Conservation (phyloP, 1,140 invertebrate genomes). For the Maniola jurtina region DNA sequence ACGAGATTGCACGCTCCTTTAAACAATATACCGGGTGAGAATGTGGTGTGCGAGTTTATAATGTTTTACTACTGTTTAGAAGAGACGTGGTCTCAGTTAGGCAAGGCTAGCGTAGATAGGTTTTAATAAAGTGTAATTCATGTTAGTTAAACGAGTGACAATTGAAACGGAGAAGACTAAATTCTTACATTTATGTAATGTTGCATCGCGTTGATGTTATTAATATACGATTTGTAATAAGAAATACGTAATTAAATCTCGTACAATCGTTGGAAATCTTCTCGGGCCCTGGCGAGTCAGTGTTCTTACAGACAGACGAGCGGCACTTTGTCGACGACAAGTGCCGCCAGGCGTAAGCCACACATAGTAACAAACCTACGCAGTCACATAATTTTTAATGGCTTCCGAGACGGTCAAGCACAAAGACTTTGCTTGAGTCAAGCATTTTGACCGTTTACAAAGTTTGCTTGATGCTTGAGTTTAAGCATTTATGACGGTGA, state of each 20-base stretch:
- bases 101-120: constrained; percentile 76
- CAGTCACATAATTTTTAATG: too few species aligned
- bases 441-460: too few species aligned
- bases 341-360: too few species aligned
- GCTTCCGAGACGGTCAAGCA: too few species aligned
- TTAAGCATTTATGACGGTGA: too few species aligned
- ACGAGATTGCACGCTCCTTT: constrained; percentile 30
- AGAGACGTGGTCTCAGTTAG: constrained; percentile 73
- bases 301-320: too few species aligned
- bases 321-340: too few species aligned
- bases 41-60: constrained; percentile 61
- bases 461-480: too few species aligned
- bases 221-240: constrained; percentile 66
- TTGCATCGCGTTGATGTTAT: constrained; percentile 71
- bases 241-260: constrained; percentile 36
- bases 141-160: constrained; percentile 70
- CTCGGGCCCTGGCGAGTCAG: too few species aligned
- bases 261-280: too few species aligned
- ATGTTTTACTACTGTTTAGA: constrained; percentile 67
- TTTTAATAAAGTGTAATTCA: constrained; percentile 69
- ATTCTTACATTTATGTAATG: constrained; percentile 74
- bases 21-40: constrained; percentile 34
- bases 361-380: too few species aligned
- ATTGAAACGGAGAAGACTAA: constrained; percentile 77
- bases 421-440: too few species aligned